Evolutionary conservation across 2,113 vertebrate genomes (phyloP).

Genomic region (Prionailurus bengalensis): DNA sequence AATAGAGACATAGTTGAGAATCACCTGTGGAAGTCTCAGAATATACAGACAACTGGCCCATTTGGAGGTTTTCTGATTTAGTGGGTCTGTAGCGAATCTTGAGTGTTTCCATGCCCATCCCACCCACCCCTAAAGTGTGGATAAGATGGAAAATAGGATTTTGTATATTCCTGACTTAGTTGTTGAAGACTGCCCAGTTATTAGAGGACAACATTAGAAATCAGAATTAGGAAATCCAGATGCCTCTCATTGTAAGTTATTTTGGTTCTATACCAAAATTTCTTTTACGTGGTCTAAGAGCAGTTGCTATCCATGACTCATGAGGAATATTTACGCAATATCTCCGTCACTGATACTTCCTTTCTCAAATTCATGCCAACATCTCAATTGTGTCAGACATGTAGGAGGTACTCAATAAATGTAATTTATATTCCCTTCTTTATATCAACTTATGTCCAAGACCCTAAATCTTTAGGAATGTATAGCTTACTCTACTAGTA

Average conservation of each 20-base stretch:
- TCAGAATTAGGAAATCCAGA: neutral
- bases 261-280: neutral
- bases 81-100: neutral
- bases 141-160: neutral
- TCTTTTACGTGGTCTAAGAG: neutral
- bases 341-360: neutral
- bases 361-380: neutral
- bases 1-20: neutral
- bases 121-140: neutral
- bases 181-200: neutral
- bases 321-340: neutral
- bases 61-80: neutral
- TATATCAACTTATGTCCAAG: neutral
- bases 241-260: neutral
- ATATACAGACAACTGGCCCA: neutral
- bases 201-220: neutral
- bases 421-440: neutral
- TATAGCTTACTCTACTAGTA: neutral
- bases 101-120: neutral
- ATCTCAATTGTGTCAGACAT: neutral
- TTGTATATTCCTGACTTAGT: neutral
- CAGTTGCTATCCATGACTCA: neutral
- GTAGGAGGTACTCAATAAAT: neutral
- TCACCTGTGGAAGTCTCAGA: neutral
- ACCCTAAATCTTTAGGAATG: conserved; percentile 24